These are phyloP conservation scores for Lemur catta DNA, from an alignment of 2,797 vertebrate species.

Conservation along the genomic window DNA sequence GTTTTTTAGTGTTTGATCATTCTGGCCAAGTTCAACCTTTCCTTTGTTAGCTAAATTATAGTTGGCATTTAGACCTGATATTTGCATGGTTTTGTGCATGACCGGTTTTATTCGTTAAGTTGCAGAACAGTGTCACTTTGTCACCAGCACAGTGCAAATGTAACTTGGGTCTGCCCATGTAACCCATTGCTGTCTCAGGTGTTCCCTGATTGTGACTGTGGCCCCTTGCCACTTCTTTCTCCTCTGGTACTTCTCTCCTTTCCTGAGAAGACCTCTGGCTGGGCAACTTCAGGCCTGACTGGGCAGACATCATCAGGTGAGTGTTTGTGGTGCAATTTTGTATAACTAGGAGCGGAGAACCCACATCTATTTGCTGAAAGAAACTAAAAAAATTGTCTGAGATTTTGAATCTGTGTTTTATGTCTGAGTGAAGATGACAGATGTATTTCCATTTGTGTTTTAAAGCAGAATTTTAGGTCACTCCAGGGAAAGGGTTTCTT, in stretches of 20 bases:
- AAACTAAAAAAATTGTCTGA: background rate
- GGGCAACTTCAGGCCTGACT: background rate
- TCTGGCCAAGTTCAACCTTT: background rate
- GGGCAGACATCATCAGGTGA: background rate
- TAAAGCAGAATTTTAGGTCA: conserved; percentile 6
- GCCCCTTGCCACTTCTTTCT: background rate
- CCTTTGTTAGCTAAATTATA: conserved; percentile 2
- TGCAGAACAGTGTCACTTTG: background rate
- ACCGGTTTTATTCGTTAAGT: background rate
- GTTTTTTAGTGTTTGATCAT: conserved; percentile 53
- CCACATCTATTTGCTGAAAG: background rate
- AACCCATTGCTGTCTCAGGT: background rate
- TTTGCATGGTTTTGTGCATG: background rate
- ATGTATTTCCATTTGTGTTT: conserved; percentile 5
- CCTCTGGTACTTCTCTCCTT: background rate
- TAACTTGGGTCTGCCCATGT: fast-evolving
- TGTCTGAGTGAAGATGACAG: background rate
- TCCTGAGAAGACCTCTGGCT: background rate
- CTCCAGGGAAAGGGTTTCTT: background rate
- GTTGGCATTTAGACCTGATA: background rate
- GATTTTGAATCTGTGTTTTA: background rate
- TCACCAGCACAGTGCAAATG: background rate
- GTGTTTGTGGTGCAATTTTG: background rate
- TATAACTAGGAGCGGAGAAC: background rate
- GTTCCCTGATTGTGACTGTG: background rate